These are phyloP conservation scores for Lagria hirta DNA, from an alignment of 2,888 invertebrate genomes.

Conservation along the genomic window DNA sequence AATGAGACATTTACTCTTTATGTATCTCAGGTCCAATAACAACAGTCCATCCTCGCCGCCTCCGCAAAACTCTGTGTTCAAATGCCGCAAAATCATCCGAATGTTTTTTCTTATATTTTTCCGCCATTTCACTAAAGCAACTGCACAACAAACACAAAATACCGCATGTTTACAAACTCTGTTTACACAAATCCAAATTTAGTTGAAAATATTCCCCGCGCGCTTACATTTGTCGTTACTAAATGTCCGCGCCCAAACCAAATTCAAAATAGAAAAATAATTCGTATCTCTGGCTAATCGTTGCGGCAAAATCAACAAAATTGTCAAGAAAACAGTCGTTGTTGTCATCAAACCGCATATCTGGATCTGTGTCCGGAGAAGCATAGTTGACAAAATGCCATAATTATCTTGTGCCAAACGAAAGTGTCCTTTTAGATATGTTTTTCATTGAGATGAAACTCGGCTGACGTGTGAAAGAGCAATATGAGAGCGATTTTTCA, in stretches of 20 bases:
- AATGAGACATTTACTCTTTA: slow-evolving; percentile 55
- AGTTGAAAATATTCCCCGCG: too few relatives aligned
- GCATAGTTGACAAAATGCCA: slow-evolving; percentile 50
- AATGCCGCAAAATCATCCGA: slow-evolving; percentile 45
- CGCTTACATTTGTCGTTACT: slow-evolving; percentile 15
- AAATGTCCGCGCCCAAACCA: slow-evolving; percentile 6
- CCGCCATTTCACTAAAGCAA: too few relatives aligned
- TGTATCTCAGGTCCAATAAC: slow-evolving; percentile 69
- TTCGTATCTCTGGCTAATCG: slow-evolving; percentile 35
- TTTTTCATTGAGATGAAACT: background rate
- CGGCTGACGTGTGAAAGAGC: background rate
- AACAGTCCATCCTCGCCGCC: slow-evolving; percentile 74
- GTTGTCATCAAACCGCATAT: slow-evolving; percentile 11
- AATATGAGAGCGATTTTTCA: slow-evolving; percentile 2
- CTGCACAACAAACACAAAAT: too few relatives aligned
- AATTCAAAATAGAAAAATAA: slow-evolving; percentile 44
- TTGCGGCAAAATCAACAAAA: slow-evolving; percentile 41
- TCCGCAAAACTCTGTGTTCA: slow-evolving; percentile 53
- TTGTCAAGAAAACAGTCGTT: too few relatives aligned
- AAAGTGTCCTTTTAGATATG: slow-evolving; percentile 4
- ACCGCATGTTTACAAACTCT: too few relatives aligned
- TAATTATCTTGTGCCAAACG: slow-evolving; percentile 22
- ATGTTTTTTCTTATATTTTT: too few relatives aligned
- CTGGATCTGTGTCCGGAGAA: slow-evolving; percentile 15
- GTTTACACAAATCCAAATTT: too few relatives aligned